Evolutionary conservation across 2,797 vertebrate species (phyloP).

Genomic region (Spinus olivaceus): DNA sequence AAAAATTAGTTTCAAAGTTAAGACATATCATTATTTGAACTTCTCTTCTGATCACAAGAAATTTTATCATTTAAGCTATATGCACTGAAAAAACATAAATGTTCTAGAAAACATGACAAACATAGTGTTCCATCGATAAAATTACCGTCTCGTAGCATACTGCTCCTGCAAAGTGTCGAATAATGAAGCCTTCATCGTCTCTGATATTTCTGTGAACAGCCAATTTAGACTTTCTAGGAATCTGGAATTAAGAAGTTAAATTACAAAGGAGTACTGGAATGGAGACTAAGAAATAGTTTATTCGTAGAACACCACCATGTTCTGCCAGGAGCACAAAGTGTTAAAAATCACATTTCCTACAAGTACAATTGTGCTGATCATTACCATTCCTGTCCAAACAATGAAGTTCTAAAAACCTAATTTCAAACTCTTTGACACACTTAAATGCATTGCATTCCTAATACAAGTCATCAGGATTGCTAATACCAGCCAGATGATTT

Average conservation of each 20-base stretch:
- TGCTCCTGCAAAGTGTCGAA: slow-evolving; percentile 95
- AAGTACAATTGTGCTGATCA: background rate
- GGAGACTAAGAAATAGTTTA: background rate
- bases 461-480: background rate
- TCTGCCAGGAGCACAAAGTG: background rate
- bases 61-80: background rate
- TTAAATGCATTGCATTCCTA: background rate
- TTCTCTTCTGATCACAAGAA: background rate
- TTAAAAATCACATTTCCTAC: background rate
- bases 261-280: background rate
- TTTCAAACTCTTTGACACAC: background rate
- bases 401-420: background rate
- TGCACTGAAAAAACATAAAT: background rate
- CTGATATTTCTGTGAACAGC: slow-evolving; percentile 92
- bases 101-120: background rate
- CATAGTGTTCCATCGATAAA: background rate
- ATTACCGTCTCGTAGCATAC: slow-evolving; percentile 97
- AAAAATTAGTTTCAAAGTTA: background rate
- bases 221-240: slow-evolving; percentile 96
- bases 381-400: background rate
- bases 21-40: background rate
- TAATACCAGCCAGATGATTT: background rate
- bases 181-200: slow-evolving; percentile 95
- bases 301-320: background rate
- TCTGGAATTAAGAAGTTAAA: slow-evolving; percentile 71